These are phyloP conservation scores for Cosmia pyralina DNA, from an alignment of 2,888 invertebrate species.

Conservation along the genomic window DNA sequence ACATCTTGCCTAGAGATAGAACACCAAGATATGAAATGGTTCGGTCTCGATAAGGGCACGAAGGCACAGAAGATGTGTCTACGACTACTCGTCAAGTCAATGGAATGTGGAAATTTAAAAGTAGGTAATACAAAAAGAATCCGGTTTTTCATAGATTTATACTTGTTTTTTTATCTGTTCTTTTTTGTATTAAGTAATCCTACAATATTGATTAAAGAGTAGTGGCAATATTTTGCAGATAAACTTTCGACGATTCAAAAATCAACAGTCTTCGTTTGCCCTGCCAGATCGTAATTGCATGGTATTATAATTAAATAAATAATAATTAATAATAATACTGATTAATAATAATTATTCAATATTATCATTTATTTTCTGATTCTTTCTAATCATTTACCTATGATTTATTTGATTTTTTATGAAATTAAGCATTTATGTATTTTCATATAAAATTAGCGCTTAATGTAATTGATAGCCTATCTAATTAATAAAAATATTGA, in stretches of 20 bases:
- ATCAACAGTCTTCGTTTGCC: not conserved
- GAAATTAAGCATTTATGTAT: too few relatives aligned
- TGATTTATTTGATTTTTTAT: too few relatives aligned
- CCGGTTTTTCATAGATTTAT: too few relatives aligned
- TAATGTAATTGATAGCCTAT: not conserved
- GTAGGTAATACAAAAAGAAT: not conserved
- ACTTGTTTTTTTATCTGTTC: too few relatives aligned
- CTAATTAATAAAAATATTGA: not conserved
- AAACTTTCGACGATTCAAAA: not conserved
- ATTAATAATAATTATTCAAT: too few relatives aligned
- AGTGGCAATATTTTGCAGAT: not conserved
- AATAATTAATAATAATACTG: too few relatives aligned
- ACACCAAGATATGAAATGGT: not conserved
- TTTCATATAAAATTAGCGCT: not conserved
- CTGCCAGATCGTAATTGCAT: not conserved
- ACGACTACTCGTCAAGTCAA: too few relatives aligned
- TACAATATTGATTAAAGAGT: too few relatives aligned
- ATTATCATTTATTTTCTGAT: too few relatives aligned
- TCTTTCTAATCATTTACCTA: too few relatives aligned
- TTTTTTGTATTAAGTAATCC: too few relatives aligned
- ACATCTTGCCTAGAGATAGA: not conserved
- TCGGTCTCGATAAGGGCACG: slow-evolving; percentile 5
- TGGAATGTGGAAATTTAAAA: not conserved
- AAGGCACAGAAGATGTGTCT: slow-evolving; percentile 1
- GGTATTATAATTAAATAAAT: too few relatives aligned